These are phyloP conservation scores for Erinaceus europaeus DNA, from an alignment of 2,113 vertebrate genomes.

Conservation along the genomic window DNA sequence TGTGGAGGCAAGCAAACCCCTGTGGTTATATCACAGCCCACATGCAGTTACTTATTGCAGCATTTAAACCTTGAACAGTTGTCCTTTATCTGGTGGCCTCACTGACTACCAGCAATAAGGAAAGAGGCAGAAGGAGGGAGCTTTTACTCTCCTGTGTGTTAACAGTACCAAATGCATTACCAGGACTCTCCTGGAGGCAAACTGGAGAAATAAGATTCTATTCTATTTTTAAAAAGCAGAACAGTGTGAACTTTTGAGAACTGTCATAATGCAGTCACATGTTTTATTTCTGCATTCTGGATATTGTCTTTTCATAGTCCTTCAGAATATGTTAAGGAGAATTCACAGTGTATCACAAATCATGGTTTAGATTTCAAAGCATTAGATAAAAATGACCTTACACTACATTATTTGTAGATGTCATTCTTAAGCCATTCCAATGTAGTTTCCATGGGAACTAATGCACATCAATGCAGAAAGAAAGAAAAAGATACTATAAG, in stretches of 20 bases:
- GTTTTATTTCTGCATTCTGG: conserved; percentile 44
- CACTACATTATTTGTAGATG: conserved; percentile 64
- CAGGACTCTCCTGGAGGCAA: conserved; percentile 3
- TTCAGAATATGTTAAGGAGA: conserved; percentile 66
- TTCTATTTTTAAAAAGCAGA: not conserved
- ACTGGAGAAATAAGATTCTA: not conserved
- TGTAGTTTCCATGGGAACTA: conserved; percentile 75
- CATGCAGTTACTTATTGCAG: not conserved
- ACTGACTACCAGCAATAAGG: not conserved
- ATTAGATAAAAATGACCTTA: conserved; percentile 72
- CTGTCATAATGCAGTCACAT: conserved; percentile 24
- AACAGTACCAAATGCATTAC: not conserved
- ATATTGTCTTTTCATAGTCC: conserved; percentile 53
- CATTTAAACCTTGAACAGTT: not conserved
- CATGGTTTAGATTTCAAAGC: conserved; percentile 73
- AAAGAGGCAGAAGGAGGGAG: not conserved
- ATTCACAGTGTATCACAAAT: conserved; percentile 57
- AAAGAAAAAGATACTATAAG: conserved; percentile 35
- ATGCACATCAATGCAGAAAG: conserved; percentile 64
- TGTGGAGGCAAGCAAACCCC: not conserved
- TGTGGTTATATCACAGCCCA: not conserved
- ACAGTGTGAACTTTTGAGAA: conserved; percentile 37
- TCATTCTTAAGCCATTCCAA: conserved; percentile 52
- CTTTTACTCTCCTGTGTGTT: not conserved
- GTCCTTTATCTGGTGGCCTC: not conserved